Evolutionary conservation across 1,140 invertebrate species (phyloP), one percentile per base, ranked within the genome.

Genomic region (Nasonia vitripennis): DNA sequence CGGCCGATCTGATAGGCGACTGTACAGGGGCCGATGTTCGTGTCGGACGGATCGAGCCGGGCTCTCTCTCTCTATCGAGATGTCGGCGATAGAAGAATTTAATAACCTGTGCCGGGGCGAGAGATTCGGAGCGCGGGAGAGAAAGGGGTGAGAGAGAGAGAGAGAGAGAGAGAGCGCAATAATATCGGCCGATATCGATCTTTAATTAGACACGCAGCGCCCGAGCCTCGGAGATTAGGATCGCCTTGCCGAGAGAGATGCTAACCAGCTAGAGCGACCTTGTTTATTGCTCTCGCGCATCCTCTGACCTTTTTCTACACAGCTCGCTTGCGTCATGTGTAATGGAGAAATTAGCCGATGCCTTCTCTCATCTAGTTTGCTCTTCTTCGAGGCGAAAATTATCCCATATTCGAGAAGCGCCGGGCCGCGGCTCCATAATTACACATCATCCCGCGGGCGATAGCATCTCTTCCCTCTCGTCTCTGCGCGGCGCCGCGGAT

Each of bases 121-220:
- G 82, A 48, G 73, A 74, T 67, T 5, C 3, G 7, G 51, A 67
- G 62, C 62, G 48, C 23, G 23, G 20, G 67, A 2, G 45, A 31
- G 45, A 5, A 85, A 87, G 74, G 67, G 81, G 83, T 81, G 88
- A 88, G 86, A 81, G 88, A 27, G 88, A 88, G 86, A 81, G 88
- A 27, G 88, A 88, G 88, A 88, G 86, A 81, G 88, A 27, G 88
- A 88, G 86, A 81, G 88, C 90, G 92, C 93, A 93, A 93, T 93
- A 93, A 93, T 93, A 93, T 92, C 91, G 91, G 86, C 85, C 91
- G 93, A 93, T 93, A 93, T 93, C 87, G 92, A 93, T 93, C 93
- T 93, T 93, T 93, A 93, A 93, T 93, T 93, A 93, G 93, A 91
- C 92, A 93, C 92, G 92, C 92, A 92, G 91, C 91, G 91, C 91